Percentiles rank a stretch among this genome's conserved stretches.
phyloP scores from a whole-genome alignment of 2,797 vertebrate species.

The Dromococcyx pavoninus region DNA sequence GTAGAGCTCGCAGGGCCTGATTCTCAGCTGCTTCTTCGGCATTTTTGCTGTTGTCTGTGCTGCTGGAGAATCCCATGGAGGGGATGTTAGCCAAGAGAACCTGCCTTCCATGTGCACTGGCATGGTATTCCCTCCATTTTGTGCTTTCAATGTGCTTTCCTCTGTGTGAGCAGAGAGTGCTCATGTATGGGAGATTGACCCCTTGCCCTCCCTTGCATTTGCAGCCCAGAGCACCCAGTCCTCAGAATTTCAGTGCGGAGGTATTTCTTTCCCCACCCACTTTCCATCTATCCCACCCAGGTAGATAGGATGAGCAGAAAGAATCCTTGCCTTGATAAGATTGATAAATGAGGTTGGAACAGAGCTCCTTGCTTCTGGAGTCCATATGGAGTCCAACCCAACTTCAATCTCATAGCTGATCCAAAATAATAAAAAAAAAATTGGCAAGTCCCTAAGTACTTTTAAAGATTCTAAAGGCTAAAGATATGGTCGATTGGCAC shows the following conservation, averaged over 20 bases:
- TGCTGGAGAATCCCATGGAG: not conserved
- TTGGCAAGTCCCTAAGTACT: slow-evolving; percentile 23
- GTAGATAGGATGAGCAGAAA: slow-evolving; percentile 61
- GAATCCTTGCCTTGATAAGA: slow-evolving; percentile 62
- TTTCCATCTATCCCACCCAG: slow-evolving; percentile 66
- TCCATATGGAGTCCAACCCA: slow-evolving; percentile 61
- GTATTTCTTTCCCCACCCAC: slow-evolving; percentile 42
- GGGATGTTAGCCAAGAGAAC: not conserved
- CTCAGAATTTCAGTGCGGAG: not conserved
- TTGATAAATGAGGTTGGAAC: slow-evolving; percentile 64
- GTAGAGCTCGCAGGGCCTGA: not conserved
- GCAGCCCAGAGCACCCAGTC: not conserved
- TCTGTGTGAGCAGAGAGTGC: not conserved
- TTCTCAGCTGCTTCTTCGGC: not conserved
- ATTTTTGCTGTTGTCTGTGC: not conserved
- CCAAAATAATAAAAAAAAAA: not conserved
- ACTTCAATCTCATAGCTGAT: slow-evolving; percentile 31
- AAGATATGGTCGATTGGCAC: slow-evolving; percentile 28
- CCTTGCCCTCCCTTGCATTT: not conserved
- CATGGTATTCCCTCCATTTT: not conserved
- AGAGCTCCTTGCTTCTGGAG: slow-evolving; percentile 45
- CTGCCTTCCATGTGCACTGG: not conserved
- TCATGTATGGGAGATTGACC: not conserved
- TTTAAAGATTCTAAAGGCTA: slow-evolving; percentile 44
- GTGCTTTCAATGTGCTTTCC: fast-evolving